Conservation (phyloP, 1,140 invertebrate genomes). For the Ceratina australensis region DNA sequence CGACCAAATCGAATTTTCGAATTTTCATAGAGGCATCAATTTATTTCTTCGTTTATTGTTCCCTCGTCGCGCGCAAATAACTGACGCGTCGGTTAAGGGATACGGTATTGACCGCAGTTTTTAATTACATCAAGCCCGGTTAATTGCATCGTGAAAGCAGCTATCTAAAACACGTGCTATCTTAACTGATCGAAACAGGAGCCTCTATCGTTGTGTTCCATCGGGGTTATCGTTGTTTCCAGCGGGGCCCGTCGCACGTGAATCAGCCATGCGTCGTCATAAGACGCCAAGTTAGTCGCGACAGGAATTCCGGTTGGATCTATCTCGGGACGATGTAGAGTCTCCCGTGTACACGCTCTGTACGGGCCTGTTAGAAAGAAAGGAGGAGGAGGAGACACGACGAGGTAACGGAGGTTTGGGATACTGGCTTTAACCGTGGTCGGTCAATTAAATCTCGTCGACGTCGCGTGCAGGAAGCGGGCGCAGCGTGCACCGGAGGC, state of each 20-base stretch:
- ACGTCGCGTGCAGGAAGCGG: conserved; percentile 66
- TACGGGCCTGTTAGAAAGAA: conserved; percentile 13
- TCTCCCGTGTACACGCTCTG: background rate
- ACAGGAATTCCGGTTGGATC: conserved; percentile 26
- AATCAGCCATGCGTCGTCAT: background rate
- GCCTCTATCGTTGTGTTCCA: no score
- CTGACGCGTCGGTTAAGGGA: no score
- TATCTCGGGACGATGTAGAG: background rate
- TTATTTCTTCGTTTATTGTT: background rate
- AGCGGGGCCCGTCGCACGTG: background rate
- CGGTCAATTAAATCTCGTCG: conserved; percentile 67
- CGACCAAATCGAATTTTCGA: background rate
- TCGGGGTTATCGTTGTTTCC: background rate
- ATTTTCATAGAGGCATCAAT: no score
- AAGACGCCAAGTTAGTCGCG: conserved; percentile 24
- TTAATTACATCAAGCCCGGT: no score
- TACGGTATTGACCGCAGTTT: no score
- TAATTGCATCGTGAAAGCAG: no score
- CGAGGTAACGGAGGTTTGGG: conserved; percentile 49
- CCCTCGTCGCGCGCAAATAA: conserved; percentile 6
- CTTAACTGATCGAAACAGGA: no score
- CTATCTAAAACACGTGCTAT: no score
- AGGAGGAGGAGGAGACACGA: conserved; percentile 17
- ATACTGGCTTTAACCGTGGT: conserved; percentile 52
- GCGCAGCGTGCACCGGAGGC: conserved; percentile 62